phyloP scores from a whole-genome alignment of 2,113 vertebrate species.

The Chaenogobius annularis region DNA sequence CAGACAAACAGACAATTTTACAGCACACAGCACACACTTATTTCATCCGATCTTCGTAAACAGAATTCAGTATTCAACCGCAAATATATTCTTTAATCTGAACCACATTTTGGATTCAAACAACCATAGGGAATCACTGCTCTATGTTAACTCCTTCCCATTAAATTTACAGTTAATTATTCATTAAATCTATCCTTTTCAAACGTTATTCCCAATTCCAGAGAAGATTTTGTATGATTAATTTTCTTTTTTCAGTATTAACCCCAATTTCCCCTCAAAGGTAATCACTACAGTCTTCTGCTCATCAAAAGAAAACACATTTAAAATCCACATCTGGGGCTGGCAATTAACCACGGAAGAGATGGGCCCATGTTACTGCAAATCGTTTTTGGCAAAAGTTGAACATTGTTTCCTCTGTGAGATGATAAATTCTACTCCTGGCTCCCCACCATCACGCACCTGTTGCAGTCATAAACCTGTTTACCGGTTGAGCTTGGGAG shows the following conservation, averaged over 20 bases:
- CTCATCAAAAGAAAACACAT: background rate
- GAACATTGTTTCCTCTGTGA: conserved; percentile 35
- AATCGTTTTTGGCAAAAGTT: conserved; percentile 2
- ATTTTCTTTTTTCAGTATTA: background rate
- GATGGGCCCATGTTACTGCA: conserved; percentile 20
- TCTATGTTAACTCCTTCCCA: background rate
- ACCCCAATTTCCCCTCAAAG: background rate
- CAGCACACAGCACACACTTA: no score
- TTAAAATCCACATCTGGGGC: conserved; percentile 11
- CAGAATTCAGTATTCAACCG: background rate
- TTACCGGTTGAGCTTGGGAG: conserved; percentile 62
- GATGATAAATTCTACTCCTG: conserved; percentile 45
- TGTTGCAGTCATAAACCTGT: conserved; percentile 55
- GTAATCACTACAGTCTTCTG: background rate
- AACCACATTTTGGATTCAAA: background rate
- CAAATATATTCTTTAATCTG: background rate
- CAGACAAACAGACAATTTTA: no score
- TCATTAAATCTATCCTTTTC: background rate
- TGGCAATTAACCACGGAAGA: conserved; percentile 31
- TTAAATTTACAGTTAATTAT: background rate
- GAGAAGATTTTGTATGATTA: background rate
- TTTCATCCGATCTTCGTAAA: background rate
- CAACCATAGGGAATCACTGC: background rate
- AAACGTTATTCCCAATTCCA: background rate
- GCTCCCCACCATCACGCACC: conserved; percentile 26